Conservation (phyloP, 2,797 vertebrate species). For the Gobionotothen gibberifrons region DNA sequence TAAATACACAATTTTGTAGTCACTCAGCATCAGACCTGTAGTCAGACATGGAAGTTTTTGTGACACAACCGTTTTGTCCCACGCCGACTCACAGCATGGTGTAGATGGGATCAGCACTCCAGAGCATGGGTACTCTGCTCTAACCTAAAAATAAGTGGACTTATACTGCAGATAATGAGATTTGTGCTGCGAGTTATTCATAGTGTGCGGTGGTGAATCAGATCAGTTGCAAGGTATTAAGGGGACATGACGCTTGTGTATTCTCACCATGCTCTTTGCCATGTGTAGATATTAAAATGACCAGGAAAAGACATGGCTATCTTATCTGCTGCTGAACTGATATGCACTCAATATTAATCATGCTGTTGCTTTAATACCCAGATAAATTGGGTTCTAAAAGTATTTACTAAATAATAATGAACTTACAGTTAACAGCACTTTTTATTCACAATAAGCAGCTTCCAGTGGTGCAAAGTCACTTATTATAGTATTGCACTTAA, state of each 20-base stretch:
- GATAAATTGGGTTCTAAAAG: too few relatives aligned
- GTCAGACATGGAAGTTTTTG: neutral
- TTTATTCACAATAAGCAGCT: neutral
- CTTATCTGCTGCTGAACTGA: slow-evolving; percentile 9
- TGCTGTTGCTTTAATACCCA: neutral
- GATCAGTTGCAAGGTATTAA: slow-evolving; percentile 4
- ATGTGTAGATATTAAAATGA: neutral
- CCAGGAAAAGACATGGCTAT: accelerated
- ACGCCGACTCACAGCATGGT: slow-evolving; percentile 50
- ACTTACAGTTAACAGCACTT: neutral
- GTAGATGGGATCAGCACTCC: slow-evolving; percentile 38
- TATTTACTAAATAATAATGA: neutral
- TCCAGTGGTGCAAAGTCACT: too few relatives aligned
- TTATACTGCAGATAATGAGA: slow-evolving; percentile 61
- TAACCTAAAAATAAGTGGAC: slow-evolving; percentile 57
- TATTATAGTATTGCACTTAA: too few relatives aligned
- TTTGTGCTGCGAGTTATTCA: slow-evolving; percentile 42
- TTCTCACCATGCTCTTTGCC: neutral
- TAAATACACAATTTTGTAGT: neutral
- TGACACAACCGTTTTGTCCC: slow-evolving; percentile 33
- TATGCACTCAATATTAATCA: neutral
- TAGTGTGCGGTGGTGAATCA: slow-evolving; percentile 25
- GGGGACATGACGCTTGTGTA: neutral
- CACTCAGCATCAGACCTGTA: neutral
- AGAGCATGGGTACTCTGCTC: slow-evolving; percentile 24